Evolutionary conservation across 2,797 vertebrate species (phyloP), one percentile per base, ranked within the genome.

Genomic region (Chelon auratus): DNA sequence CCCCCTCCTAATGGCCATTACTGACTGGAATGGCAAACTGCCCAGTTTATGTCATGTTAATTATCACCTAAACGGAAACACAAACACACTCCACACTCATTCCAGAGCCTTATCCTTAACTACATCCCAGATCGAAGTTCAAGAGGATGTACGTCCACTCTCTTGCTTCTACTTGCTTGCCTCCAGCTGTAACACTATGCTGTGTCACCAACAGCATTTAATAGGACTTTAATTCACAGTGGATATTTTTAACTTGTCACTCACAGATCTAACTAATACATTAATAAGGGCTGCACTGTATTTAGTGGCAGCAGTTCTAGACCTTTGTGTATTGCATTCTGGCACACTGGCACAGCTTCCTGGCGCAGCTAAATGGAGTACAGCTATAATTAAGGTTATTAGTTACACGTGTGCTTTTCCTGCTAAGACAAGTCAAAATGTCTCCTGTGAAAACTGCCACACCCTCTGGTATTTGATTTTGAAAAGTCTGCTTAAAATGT

Each of bases 401-500:
- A 64, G 43, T 61, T 76, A 65, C 54, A 78, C 75, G 60, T 78
- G 62, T 66, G 62, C 62, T 66, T 70, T 81, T 77, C 81, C 75
- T 86, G 79, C 73, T 45, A 57, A 0, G 30, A 80, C 78, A 84
- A 71, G 80, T 72, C 57, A 57, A 62, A 24, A 40, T 70, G 50
- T 75, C 33, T 48, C 1, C 62, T 45, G 33, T 43, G 33, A 65
- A 51, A 56, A 59, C 64, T 17, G 14, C 59, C 54, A 63, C 73
- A 67, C 26, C 68, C 55, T 55, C 11, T 5, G 18, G 6, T 20
- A 53, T 53, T 62, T 51, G n/a, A 55, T 71, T 22, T 9, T 22
- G 37, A 76, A 11, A 61, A 45, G 22, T 37, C 9, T 2, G 18
- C 20, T 47, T 45, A 48, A 62, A 74, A 40, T 11, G 48, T 9